phyloP scores from a whole-genome alignment of 2,113 vertebrate species.

The Sisor rabdophorus region DNA sequence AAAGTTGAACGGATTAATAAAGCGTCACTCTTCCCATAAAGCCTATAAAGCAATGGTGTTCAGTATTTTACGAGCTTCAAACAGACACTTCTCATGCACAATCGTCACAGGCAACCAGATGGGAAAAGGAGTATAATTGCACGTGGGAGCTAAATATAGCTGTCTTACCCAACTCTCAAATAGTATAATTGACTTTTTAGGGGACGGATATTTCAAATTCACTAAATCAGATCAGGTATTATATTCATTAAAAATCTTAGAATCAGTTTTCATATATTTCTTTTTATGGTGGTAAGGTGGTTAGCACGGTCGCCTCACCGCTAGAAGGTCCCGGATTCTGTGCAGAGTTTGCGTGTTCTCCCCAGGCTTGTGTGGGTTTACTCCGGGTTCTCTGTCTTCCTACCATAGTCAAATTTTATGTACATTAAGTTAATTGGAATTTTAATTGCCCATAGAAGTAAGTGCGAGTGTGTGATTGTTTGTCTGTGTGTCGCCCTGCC shows the following conservation, averaged over 20 bases:
- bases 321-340: too few species aligned
- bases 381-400: too few species aligned
- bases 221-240: not conserved
- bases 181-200: not conserved
- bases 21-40: slow-evolving; percentile 21
- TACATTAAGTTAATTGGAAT: too few species aligned
- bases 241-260: not conserved
- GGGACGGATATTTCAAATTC: not conserved
- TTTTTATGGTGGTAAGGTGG: too few species aligned
- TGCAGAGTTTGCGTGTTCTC: too few species aligned
- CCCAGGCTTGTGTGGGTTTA: too few species aligned
- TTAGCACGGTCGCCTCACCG: too few species aligned
- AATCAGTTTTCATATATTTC: too few species aligned
- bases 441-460: too few species aligned
- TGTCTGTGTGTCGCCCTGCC: too few species aligned
- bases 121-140: not conserved
- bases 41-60: slow-evolving; percentile 42
- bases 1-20: slow-evolving; percentile 26
- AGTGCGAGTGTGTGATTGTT: too few species aligned
- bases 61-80: slow-evolving; percentile 27
- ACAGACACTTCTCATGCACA: slow-evolving; percentile 30
- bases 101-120: slow-evolving; percentile 29
- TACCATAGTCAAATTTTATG: too few species aligned
- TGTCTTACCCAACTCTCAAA: not conserved
- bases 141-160: not conserved